Evolutionary conservation across 2,888 invertebrate species (phyloP), one percentile per base, ranked within the genome.

Genomic region (Lepidochitona cinerea): DNA sequence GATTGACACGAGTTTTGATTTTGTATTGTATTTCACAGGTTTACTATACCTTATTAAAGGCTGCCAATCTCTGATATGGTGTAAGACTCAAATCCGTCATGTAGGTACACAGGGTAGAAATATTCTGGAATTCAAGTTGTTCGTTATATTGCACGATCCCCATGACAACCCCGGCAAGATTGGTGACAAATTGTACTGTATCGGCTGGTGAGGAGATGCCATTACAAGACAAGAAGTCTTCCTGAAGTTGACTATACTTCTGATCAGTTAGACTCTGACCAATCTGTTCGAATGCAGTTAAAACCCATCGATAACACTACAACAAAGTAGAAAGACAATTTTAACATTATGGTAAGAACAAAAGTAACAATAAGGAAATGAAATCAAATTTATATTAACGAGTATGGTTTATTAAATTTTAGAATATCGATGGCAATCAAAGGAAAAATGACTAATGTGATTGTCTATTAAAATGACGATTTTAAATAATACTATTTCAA

Each of bases 121-220:
- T 77, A 68, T 79, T 79, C 52, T 79, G 66, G 7, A 77, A 77
- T 0, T 77, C 75, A 0, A 74, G 65, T 66, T 82, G 82, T 52
- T 81, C 78, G 76, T 85, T 85, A 68, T 84, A 84, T 70, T 85
- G 85, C 26, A 83, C 82, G 14, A 79, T 75, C 4, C 82, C 81
- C 82, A 76, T 75, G 64, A 85, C 76, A 65, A 75, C 66, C 29
- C 81, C 84, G n/a, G 84, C 85, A n/a, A 83, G 68, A 59, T 84
- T 84, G 12, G 80, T 75, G 5, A 76, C 83, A 76, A 85, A 79
- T 59, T 77, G 70, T 35, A 79, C 77, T 7, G 73, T 70, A 74
- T 84, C 84, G 49, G 76, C 68, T 14, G 68, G 65, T 18, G 77
- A 64, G n/a, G 68, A 69, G 9, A 85, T 35, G 14, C 76, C 75